Conservation (phyloP, 2,888 invertebrate species). For the Labia minor region DNA sequence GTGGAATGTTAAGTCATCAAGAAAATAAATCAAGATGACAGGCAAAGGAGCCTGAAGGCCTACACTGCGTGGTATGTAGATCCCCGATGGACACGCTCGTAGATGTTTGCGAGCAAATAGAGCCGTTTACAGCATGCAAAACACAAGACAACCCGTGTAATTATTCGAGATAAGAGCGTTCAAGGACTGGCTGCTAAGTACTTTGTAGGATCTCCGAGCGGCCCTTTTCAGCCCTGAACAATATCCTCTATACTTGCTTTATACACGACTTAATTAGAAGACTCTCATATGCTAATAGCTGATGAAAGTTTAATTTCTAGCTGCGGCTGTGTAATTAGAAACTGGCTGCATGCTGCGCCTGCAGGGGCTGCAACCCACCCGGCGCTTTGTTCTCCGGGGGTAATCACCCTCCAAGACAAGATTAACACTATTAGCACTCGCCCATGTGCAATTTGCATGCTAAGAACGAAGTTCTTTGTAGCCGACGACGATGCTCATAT, state of each 20-base stretch:
- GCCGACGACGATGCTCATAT: background rate
- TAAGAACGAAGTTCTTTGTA: background rate
- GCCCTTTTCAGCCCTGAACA: background rate
- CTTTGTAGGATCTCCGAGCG: background rate
- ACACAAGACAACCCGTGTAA: background rate
- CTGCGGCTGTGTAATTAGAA: conserved; percentile 40
- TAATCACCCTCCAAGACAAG: conserved; percentile 41
- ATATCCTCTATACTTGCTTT: background rate
- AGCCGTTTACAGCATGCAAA: background rate
- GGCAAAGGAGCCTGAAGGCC: background rate
- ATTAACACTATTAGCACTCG: conserved; percentile 40
- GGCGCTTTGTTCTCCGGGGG: conserved; percentile 39
- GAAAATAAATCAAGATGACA: background rate
- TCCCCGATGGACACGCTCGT: too few species aligned
- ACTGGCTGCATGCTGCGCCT: conserved; percentile 23
- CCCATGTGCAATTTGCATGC: conserved; percentile 40
- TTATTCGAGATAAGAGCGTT: background rate
- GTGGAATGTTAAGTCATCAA: background rate
- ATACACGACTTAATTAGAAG: conserved; percentile 37
- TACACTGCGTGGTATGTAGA: too few species aligned
- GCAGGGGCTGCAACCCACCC: conserved; percentile 35
- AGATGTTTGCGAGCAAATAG: background rate
- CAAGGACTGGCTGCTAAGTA: background rate
- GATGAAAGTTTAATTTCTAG: conserved; percentile 42
- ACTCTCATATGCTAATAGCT: conserved; percentile 41